Evolutionary conservation across 2,888 invertebrate genomes (phyloP).

Genomic region (Sminthurides aquaticus): DNA sequence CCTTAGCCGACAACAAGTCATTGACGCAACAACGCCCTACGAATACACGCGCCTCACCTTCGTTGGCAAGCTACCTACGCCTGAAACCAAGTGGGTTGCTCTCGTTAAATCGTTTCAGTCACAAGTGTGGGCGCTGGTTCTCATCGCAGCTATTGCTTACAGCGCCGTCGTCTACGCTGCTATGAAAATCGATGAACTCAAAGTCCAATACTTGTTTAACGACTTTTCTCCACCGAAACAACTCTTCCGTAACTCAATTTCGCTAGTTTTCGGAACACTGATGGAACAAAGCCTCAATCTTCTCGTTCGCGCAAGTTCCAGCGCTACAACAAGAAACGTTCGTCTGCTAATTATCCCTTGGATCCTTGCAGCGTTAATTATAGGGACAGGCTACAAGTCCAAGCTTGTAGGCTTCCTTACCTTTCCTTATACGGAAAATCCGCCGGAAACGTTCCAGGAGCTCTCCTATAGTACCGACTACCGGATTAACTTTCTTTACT

Average conservation of each 20-base stretch:
- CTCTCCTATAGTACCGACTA: conserved; percentile 15
- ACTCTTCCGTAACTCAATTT: background rate
- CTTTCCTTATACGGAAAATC: conserved; percentile 22
- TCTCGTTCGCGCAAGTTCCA: background rate
- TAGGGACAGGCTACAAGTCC: conserved; percentile 28
- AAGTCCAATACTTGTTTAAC: background rate
- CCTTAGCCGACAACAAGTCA: conserved; percentile 12
- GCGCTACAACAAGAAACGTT: background rate
- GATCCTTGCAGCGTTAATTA: conserved; percentile 20
- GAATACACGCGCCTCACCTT: conserved; percentile 28
- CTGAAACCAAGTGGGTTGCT: conserved; percentile 21
- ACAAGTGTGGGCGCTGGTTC: background rate
- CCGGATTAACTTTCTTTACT: conserved; percentile 20
- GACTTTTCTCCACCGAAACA: background rate
- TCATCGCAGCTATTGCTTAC: background rate
- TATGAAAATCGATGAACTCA: background rate
- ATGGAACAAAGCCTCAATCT: conserved; percentile 17
- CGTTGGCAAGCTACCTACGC: conserved; percentile 17
- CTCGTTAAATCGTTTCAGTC: conserved; percentile 4
- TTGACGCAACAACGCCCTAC: conserved; percentile 22
- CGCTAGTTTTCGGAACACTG: conserved; percentile 1
- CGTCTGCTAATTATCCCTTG: conserved; percentile 22
- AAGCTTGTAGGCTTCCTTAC: conserved; percentile 25
- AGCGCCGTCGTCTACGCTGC: background rate
- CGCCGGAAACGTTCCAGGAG: conserved; percentile 25